Percentiles rank a stretch among this genome's conserved stretches.
These are phyloP conservation scores for Alexandromys fortis DNA, from an alignment of 2,113 vertebrate genomes.

Conservation along the genomic window DNA sequence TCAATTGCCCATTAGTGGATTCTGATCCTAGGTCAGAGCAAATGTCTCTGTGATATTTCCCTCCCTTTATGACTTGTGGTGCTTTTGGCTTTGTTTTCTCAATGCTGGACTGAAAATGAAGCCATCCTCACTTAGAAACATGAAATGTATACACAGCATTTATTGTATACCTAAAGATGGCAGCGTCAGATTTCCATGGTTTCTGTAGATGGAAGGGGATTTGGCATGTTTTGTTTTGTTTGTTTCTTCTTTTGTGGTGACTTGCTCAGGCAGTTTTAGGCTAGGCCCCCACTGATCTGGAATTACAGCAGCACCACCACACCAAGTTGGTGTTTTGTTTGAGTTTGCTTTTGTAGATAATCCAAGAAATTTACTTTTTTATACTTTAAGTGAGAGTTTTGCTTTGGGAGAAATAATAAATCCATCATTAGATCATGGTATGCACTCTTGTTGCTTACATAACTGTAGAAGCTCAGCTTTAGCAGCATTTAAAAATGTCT, in stretches of 20 bases:
- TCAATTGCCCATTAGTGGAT: neutral
- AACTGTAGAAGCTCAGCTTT: neutral
- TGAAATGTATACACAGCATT: neutral
- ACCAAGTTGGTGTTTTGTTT: neutral
- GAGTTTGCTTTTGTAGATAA: constrained; percentile 18
- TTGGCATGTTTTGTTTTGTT: neutral
- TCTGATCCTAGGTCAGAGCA: neutral
- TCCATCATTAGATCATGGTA: neutral
- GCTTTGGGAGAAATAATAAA: constrained; percentile 27
- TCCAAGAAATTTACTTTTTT: neutral
- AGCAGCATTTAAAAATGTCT: constrained; percentile 7
- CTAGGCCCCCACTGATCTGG: neutral
- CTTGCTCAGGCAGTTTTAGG: neutral
- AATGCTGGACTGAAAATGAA: constrained; percentile 44
- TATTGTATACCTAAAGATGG: neutral
- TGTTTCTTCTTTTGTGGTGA: neutral
- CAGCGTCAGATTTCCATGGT: neutral
- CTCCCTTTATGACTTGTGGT: neutral
- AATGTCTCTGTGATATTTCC: neutral
- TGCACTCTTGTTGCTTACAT: neutral
- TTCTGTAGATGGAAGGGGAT: constrained; percentile 37
- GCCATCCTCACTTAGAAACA: neutral
- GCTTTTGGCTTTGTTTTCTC: constrained; percentile 4
- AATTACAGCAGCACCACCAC: neutral
- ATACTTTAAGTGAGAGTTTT: constrained; percentile 7